Conservation (phyloP, 2,797 vertebrate genomes). For the Rhinophrynus dorsalis region DNA sequence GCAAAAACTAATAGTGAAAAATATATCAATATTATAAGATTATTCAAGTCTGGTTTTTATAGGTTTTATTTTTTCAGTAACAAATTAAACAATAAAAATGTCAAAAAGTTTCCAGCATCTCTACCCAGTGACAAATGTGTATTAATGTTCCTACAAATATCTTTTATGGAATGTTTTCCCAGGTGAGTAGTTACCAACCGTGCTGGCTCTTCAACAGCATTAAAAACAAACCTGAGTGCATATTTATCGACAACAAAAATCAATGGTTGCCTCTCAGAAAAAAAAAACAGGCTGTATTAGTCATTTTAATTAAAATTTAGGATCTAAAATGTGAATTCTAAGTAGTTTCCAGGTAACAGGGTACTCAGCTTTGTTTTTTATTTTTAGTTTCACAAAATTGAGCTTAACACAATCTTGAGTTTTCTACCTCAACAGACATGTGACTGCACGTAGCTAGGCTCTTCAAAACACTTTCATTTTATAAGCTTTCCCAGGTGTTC, state of each 20-base stretch:
- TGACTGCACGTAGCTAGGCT: not conserved
- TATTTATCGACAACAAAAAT: not conserved
- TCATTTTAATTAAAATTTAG: not conserved
- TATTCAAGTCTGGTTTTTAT: no score
- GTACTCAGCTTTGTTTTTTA: not conserved
- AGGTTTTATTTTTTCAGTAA: no score
- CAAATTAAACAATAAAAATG: no score
- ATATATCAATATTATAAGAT: no score
- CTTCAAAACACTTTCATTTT: not conserved
- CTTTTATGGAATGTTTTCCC: not conserved
- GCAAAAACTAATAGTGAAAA: no score
- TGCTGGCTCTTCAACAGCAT: no score
- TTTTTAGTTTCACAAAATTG: not conserved
- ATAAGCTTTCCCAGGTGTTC: conserved; percentile 8
- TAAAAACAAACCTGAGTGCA: not conserved
- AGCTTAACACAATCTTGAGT: not conserved
- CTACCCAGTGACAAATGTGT: no score
- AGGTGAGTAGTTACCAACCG: not conserved
- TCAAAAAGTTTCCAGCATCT: no score
- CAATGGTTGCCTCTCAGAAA: not conserved
- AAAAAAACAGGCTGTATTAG: not conserved
- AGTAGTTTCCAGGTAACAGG: not conserved
- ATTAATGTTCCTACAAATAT: no score
- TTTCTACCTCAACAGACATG: not conserved
- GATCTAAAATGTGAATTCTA: not conserved